Evolutionary conservation across 2,797 vertebrate genomes (phyloP).

Genomic region (Valencia hispanica): DNA sequence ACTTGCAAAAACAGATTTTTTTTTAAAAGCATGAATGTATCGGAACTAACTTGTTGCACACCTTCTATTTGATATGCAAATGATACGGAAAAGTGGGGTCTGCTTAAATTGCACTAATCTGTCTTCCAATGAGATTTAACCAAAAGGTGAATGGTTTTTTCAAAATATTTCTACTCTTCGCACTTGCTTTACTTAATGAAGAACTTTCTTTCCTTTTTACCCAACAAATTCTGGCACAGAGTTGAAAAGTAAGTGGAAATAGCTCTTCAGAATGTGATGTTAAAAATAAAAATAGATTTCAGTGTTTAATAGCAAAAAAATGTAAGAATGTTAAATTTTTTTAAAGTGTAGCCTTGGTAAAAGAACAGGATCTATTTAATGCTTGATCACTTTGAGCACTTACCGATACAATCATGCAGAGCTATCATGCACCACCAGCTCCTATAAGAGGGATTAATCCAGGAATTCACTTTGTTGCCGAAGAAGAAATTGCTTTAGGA

Average conservation of each 20-base stretch:
- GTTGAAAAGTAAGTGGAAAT: neutral
- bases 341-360: neutral
- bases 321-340: neutral
- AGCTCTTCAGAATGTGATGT: neutral
- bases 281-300: neutral
- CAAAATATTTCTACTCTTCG: neutral
- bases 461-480: neutral
- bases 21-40: constrained; percentile 31
- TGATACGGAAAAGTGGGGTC: constrained; percentile 9
- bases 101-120: constrained; percentile 27
- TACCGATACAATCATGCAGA: neutral
- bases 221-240: neutral
- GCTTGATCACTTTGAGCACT: neutral
- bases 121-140: neutral
- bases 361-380: neutral
- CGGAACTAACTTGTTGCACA: constrained; percentile 31
- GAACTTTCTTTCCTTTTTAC: neutral
- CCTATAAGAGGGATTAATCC: neutral
- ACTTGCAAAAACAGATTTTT: neutral
- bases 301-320: neutral
- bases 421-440: neutral
- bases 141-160: neutral
- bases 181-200: neutral
- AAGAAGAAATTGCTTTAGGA: neutral
- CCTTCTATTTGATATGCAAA: constrained; percentile 35